Percentiles rank a stretch among this genome's conserved stretches.
Evolutionary conservation across 2,888 invertebrate genomes (phyloP).

Genomic region (Eupithecia subfuscata): DNA sequence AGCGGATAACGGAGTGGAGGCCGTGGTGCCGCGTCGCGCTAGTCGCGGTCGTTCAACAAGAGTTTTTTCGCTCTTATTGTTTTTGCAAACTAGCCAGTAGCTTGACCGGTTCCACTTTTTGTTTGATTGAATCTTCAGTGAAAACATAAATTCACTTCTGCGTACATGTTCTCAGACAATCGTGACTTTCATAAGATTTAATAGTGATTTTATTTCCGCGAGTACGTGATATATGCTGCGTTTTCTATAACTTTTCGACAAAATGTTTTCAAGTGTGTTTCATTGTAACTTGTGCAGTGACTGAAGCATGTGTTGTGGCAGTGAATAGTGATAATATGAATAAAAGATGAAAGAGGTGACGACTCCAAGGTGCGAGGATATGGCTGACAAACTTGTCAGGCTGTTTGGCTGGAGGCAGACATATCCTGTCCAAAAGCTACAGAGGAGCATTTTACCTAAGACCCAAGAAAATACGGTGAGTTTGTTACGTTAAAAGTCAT

Average conservation of each 20-base stretch:
- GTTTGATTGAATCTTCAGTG: conserved; percentile 24
- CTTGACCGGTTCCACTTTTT: conserved; percentile 25
- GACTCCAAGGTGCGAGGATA: conserved; percentile 88
- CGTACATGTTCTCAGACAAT: not conserved
- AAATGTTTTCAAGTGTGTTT: conserved; percentile 17
- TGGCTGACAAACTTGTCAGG: conserved; percentile 90
- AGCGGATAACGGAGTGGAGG: conserved; percentile 69
- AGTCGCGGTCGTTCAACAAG: conserved; percentile 22
- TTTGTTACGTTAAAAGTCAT: not conserved
- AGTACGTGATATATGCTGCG: not conserved
- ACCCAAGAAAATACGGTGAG: conserved; percentile 66
- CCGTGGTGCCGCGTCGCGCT: conserved; percentile 51
- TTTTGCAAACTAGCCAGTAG: conserved; percentile 30
- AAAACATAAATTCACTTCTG: conserved; percentile 15
- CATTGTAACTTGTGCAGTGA: not conserved
- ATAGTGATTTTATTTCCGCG: not conserved
- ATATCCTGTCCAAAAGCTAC: conserved; percentile 90
- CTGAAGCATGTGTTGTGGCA: conserved; percentile 12
- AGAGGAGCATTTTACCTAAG: conserved; percentile 84
- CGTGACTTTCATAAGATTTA: not conserved
- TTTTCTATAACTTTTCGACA: conserved; percentile 1
- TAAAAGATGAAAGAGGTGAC: conserved; percentile 82
- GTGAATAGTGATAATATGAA: conserved; percentile 13
- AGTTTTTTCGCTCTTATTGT: conserved; percentile 28
- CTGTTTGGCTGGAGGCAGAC: conserved; percentile 92